Conservation (phyloP, 1,140 invertebrate species). For the Drosophila trapezifrons region DNA sequence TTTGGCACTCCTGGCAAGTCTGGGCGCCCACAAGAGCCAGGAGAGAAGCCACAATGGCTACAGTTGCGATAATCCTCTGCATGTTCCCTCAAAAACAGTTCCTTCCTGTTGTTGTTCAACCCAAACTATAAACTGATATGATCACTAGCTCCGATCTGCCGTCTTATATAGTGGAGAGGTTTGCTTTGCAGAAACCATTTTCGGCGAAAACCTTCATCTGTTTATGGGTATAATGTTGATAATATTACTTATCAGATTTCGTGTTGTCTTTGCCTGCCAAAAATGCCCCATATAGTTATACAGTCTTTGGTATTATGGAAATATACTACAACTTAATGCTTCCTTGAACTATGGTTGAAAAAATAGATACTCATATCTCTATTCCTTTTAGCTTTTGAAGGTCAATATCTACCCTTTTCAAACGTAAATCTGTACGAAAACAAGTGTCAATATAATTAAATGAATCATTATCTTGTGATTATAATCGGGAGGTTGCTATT, state of each 20-base stretch:
- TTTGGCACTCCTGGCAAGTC: conserved; percentile 31
- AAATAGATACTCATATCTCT: neutral
- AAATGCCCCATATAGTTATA: conserved; percentile 33
- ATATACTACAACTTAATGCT: neutral
- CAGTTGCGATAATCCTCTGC: conserved; percentile 13
- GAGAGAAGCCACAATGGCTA: conserved; percentile 18
- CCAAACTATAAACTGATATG: conserved; percentile 25
- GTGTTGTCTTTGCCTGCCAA: conserved; percentile 14
- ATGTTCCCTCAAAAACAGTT: conserved; percentile 15
- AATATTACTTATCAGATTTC: conserved; percentile 31
- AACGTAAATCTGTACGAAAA: neutral
- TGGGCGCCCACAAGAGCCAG: neutral
- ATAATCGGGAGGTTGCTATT: too few relatives aligned
- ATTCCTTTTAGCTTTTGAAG: neutral
- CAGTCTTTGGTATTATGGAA: conserved; percentile 42
- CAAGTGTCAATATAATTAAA: too few relatives aligned
- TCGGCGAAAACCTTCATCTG: conserved; percentile 22
- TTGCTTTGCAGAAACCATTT: conserved; percentile 9
- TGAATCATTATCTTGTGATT: too few relatives aligned
- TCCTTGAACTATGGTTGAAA: neutral
- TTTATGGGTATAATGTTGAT: conserved; percentile 56
- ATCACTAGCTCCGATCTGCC: neutral
- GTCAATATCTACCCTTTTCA: neutral
- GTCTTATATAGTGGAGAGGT: conserved; percentile 54
- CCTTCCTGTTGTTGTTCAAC: conserved; percentile 1